These are phyloP conservation scores for Platysteira castanea DNA, from an alignment of 2,113 vertebrate species.

Conservation along the genomic window DNA sequence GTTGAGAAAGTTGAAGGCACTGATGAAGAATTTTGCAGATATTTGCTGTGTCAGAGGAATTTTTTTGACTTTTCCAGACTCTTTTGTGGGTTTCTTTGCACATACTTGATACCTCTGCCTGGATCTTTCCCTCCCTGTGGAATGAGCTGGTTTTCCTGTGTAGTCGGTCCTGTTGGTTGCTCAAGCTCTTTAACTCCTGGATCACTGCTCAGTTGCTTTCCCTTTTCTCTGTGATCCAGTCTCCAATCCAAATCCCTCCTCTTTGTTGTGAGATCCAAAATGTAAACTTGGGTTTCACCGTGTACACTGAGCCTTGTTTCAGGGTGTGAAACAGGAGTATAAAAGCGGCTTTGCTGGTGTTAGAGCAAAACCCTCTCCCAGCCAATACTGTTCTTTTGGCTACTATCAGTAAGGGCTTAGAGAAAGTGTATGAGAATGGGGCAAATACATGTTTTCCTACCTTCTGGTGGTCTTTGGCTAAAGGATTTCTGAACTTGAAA, in stretches of 20 bases:
- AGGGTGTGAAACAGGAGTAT: not conserved
- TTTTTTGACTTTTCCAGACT: not conserved
- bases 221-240: not conserved
- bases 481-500: not conserved
- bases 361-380: not conserved
- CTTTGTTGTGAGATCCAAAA: not conserved
- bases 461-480: not conserved
- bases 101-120: not conserved
- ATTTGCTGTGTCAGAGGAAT: not conserved
- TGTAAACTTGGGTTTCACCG: not conserved
- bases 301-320: not conserved
- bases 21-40: not conserved
- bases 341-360: not conserved
- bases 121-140: not conserved
- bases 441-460: not conserved
- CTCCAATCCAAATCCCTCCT: not conserved
- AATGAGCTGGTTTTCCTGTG: not conserved
- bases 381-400: not conserved
- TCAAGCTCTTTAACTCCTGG: not conserved
- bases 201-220: not conserved
- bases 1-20: not conserved
- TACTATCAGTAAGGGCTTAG: not conserved
- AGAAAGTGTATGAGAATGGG: not conserved
- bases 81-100: not conserved
- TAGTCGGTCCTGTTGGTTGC: accelerated